Percentiles rank a stretch among this genome's conserved stretches.
phyloP scores from a whole-genome alignment of 1,140 invertebrate species.

The Hormaphis cornu region DNA sequence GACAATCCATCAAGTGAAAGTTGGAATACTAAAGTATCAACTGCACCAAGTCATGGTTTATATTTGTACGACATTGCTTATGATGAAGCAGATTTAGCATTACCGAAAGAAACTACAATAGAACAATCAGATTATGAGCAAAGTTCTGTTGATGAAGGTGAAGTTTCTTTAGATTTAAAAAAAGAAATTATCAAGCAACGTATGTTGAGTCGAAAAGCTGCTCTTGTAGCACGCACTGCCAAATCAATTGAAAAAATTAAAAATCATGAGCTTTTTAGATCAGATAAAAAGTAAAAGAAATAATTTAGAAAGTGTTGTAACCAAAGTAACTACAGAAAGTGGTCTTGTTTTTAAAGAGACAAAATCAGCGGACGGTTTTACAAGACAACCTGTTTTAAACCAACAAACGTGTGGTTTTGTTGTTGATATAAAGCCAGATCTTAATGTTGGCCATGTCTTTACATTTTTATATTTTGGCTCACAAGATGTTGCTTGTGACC shows the following conservation, averaged over 20 bases:
- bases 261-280: constrained; percentile 23
- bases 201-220: constrained; percentile 7
- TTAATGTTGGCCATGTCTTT: constrained; percentile 55
- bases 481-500: constrained; percentile 64
- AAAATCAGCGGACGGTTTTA: constrained; percentile 10
- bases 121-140: background rate
- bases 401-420: constrained; percentile 55
- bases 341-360: constrained; percentile 22
- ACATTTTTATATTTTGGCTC: constrained; percentile 66
- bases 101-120: constrained; percentile 4
- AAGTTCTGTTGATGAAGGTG: too few relatives aligned
- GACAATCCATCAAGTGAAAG: constrained; percentile 30
- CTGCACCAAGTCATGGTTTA: constrained; percentile 30
- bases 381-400: background rate
- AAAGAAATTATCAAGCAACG: constrained; percentile 22
- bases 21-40: constrained; percentile 14
- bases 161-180: constrained; percentile 4
- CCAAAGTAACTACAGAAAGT: constrained; percentile 23
- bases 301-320: background rate
- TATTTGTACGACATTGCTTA: constrained; percentile 34
- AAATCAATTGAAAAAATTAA: constrained; percentile 4
- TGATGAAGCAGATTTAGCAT: constrained; percentile 29
- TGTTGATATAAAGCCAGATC: constrained; percentile 72
- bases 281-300: constrained; percentile 7
- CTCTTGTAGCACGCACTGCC: background rate